Conservation (phyloP, 2,113 vertebrate species). For the Bettongia penicillata region DNA sequence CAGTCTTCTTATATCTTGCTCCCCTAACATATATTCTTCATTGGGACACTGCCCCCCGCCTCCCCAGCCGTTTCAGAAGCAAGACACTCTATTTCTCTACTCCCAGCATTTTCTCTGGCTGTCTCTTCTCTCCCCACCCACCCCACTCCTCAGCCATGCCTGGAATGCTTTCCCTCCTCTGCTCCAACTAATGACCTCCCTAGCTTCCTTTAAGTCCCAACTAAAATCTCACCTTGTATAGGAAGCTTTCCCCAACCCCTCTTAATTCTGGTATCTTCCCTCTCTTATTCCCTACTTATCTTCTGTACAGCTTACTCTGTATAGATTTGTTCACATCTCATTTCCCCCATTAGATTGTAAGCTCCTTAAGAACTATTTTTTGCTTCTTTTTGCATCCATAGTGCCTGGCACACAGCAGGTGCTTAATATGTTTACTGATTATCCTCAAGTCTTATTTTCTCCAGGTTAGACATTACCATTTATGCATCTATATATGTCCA, state of each 20-base stretch:
- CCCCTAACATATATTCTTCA: neutral
- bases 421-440: neutral
- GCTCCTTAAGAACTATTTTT: neutral
- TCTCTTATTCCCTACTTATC: neutral
- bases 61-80: neutral
- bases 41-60: neutral
- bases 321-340: neutral
- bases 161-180: neutral
- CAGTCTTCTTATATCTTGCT: neutral
- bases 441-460: neutral
- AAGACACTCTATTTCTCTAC: neutral
- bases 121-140: too few relatives aligned
- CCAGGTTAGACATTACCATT: neutral
- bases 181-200: too few relatives aligned
- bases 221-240: neutral
- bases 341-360: neutral
- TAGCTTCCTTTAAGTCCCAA: too few relatives aligned
- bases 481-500: neutral
- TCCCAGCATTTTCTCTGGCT: neutral
- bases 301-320: neutral
- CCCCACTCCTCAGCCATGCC: too few relatives aligned
- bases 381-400: neutral
- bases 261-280: neutral
- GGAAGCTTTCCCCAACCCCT: neutral
- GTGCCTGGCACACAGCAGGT: too few relatives aligned